Evolutionary conservation across 2,888 invertebrate genomes (phyloP), one percentile per base, ranked within the genome.

Genomic region (Diaperis boleti): DNA sequence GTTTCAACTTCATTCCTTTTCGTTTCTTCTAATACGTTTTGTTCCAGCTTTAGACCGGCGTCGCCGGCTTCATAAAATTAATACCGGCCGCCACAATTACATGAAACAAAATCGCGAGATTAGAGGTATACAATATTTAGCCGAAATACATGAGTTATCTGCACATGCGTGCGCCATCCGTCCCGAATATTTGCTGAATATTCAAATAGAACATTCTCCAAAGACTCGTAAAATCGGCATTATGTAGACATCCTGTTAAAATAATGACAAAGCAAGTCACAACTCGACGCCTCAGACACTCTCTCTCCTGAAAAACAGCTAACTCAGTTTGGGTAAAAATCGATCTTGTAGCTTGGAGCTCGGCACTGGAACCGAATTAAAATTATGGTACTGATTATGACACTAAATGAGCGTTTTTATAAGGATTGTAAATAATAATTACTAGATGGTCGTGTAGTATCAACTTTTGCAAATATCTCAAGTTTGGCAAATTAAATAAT

Each of bases 1-100:
- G 45, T 45, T 45, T 45, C 45, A 13, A 26, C 26, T 45, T 22
- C 45, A 29, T 42, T 42, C 18, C 42, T 42, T 42, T 42, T 15
- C 39, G 42, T 11, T n/a, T 42, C 10, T 8, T 20, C 15, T 20
- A 42, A 42, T 42, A 42, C 15, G 18, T 42, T 42, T 20, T 2
- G 10, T 45, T 11, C 45, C 15, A 13, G 13, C 14, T 13, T 8
- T 15, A 29, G 29, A 20, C 13, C 29, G 29, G 14, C 29, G 18
- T 4, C 29, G n/a, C 18, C 2, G 20, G 29, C 14, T 45, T 29
- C 6, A 14, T 45, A 13, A 45, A 45, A 29, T 29, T 29, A 45
- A 29, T 26, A 13, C 37, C 7, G 14, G 15, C 39, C 7, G 4
- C 13, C 18, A 15, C 10, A 37, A 8, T 42, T 6, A 44, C 44